Conservation (phyloP, 2,888 invertebrate genomes). For the Catocala nupta region DNA sequence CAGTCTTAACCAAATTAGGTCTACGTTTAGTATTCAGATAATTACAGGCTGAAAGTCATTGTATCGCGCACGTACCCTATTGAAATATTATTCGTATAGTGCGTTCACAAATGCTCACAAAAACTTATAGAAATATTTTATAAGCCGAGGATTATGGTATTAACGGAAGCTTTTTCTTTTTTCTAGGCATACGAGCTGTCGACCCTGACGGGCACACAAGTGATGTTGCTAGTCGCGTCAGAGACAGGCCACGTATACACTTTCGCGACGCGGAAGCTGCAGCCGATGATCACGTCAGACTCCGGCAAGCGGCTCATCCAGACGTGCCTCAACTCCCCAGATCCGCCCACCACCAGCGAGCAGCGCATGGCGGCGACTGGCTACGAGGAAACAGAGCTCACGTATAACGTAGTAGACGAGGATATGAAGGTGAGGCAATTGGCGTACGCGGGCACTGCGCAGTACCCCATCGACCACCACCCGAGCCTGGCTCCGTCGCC, state of each 20-base stretch:
- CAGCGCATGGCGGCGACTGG: constrained; percentile 99
- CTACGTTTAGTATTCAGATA: constrained; percentile 7
- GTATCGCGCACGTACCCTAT: neutral
- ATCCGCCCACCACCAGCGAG: constrained; percentile 94
- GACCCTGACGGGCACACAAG: constrained; percentile 99
- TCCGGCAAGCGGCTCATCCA: constrained; percentile 99
- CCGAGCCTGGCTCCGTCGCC: constrained; percentile 89
- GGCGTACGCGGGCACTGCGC: constrained; percentile 93
- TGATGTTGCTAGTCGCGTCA: constrained; percentile 99
- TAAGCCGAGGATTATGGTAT: neutral
- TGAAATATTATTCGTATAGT: constrained; percentile 1
- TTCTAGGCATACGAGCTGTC: constrained; percentile 99
- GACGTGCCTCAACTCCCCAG: constrained; percentile 99
- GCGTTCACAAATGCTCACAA: constrained; percentile 58
- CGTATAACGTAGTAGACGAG: constrained; percentile 98
- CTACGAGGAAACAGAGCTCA: constrained; percentile 99
- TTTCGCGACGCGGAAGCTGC: constrained; percentile 98
- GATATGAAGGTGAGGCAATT: constrained; percentile 99
- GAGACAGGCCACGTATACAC: constrained; percentile 99
- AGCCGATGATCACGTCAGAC: constrained; percentile 99
- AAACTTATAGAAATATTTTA: constrained; percentile 17
- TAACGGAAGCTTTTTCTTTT: constrained; percentile 41
- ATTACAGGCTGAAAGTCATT: neutral
- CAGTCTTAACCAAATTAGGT: constrained; percentile 5
- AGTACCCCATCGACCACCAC: constrained; percentile 90